Conservation (phyloP, 2,797 vertebrate genomes). For the Rhyacichthys aspro region DNA sequence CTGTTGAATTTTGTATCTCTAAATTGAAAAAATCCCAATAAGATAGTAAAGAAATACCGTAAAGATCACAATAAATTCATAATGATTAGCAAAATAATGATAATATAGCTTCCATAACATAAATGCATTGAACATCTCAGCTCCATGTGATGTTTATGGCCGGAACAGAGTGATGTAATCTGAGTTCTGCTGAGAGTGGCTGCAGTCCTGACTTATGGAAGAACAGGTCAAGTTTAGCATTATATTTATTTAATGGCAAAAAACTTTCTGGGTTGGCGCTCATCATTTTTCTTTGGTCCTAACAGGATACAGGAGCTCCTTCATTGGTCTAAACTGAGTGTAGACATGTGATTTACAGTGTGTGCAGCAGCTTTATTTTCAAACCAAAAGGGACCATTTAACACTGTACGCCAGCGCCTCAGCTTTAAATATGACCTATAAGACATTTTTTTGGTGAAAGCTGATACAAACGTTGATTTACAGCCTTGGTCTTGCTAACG, state of each 20-base stretch:
- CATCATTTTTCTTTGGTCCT: slow-evolving; percentile 31
- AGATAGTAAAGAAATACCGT: too few relatives aligned
- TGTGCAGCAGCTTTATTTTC: slow-evolving; percentile 42
- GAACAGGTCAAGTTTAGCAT: too few relatives aligned
- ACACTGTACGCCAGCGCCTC: slow-evolving; percentile 53
- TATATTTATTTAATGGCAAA: too few relatives aligned
- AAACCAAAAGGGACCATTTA: slow-evolving; percentile 57
- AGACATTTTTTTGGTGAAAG: slow-evolving; percentile 79
- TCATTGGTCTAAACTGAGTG: slow-evolving; percentile 37
- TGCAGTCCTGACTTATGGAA: slow-evolving; percentile 81
- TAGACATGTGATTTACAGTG: slow-evolving; percentile 55
- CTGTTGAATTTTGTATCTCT: too few relatives aligned
- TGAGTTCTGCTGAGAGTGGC: slow-evolving; percentile 73
- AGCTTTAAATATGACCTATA: slow-evolving; percentile 86
- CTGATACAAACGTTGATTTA: slow-evolving; percentile 70
- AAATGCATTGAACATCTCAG: too few relatives aligned
- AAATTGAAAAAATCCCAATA: too few relatives aligned
- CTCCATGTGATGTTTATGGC: too few relatives aligned
- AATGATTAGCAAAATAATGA: too few relatives aligned
- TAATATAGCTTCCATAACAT: too few relatives aligned
- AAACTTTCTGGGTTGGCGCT: neutral
- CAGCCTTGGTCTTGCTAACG: slow-evolving; percentile 59
- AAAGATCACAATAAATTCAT: too few relatives aligned
- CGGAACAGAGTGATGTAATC: too few relatives aligned
- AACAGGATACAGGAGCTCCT: slow-evolving; percentile 25